phyloP scores from a whole-genome alignment of 2,113 vertebrate genomes.

The Oreochromis niloticus region DNA sequence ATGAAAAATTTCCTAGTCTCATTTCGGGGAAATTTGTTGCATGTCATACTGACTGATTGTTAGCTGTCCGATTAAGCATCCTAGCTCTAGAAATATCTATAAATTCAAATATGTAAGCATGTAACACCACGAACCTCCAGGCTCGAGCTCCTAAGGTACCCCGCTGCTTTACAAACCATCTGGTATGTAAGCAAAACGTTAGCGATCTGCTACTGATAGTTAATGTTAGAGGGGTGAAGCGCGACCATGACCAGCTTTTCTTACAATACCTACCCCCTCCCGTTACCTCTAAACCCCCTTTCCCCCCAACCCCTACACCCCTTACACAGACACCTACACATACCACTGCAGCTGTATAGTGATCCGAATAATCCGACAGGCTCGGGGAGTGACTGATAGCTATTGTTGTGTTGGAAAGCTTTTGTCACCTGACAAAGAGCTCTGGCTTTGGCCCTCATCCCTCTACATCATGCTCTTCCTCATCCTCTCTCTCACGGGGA shows the following conservation, averaged over 20 bases:
- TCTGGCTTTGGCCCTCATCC: slow-evolving; percentile 67
- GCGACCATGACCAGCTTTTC: slow-evolving; percentile 10
- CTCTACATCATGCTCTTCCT: slow-evolving; percentile 65
- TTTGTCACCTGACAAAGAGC: slow-evolving; percentile 72
- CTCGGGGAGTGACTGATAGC: slow-evolving; percentile 68
- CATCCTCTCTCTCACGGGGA: slow-evolving; percentile 59
- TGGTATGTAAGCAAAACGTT: slow-evolving; percentile 15
- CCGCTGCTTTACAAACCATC: background rate
- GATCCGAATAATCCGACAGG: slow-evolving; percentile 67
- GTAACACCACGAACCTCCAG: background rate
- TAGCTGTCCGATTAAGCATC: background rate
- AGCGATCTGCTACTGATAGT: slow-evolving; percentile 15
- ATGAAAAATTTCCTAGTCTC: background rate
- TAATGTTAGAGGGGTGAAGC: background rate
- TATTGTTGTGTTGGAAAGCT: slow-evolving; percentile 67
- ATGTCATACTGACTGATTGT: background rate
- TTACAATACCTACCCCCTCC: background rate
- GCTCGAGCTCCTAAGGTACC: background rate
- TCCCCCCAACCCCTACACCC: background rate
- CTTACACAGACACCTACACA: slow-evolving; percentile 63
- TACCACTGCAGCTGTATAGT: slow-evolving; percentile 41
- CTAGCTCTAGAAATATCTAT: background rate
- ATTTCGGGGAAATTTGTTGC: background rate
- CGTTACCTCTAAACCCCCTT: background rate
- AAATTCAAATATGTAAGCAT: background rate